phyloP scores from a whole-genome alignment of 53 echinoderm and acorn worm genomes.

The Temnopleurus reevesii region DNA sequence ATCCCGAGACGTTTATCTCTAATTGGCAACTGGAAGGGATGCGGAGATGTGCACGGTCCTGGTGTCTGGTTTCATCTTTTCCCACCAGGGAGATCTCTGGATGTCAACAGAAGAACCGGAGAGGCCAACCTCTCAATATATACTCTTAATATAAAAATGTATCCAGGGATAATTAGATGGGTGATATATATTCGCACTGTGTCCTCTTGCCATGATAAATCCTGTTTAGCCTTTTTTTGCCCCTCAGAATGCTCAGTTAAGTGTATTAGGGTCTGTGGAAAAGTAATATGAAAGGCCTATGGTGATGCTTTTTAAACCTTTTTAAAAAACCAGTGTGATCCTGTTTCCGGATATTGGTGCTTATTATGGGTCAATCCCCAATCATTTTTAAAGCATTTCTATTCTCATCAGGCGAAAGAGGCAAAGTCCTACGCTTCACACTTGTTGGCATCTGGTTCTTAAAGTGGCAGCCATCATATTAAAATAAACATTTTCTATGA shows the following conservation, averaged over 20 bases:
- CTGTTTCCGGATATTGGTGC: not conserved
- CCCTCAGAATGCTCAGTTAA: conserved; percentile 51
- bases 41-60: conserved; percentile 48
- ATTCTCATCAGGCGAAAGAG: not conserved
- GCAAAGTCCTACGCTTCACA: not conserved
- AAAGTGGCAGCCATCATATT: no score
- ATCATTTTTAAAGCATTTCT: not conserved
- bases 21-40: conserved; percentile 63
- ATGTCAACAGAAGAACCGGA: conserved; percentile 56
- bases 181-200: conserved; percentile 60
- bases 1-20: conserved; percentile 62
- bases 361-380: conserved; percentile 28
- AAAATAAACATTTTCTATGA: no score
- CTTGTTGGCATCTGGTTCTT: not conserved
- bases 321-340: conserved; percentile 40
- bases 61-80: conserved; percentile 54
- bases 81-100: conserved; percentile 46
- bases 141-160: conserved; percentile 55
- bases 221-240: not conserved
- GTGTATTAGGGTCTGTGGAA: conserved; percentile 28
- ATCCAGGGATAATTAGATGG: conserved; percentile 60
- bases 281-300: conserved; percentile 2
- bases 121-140: conserved; percentile 44
- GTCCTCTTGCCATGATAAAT: conserved; percentile 43
- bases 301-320: conserved; percentile 9